These are phyloP conservation scores for Rhinolophus sinicus DNA, from an alignment of 2,113 vertebrate genomes.

Conservation along the genomic window DNA sequence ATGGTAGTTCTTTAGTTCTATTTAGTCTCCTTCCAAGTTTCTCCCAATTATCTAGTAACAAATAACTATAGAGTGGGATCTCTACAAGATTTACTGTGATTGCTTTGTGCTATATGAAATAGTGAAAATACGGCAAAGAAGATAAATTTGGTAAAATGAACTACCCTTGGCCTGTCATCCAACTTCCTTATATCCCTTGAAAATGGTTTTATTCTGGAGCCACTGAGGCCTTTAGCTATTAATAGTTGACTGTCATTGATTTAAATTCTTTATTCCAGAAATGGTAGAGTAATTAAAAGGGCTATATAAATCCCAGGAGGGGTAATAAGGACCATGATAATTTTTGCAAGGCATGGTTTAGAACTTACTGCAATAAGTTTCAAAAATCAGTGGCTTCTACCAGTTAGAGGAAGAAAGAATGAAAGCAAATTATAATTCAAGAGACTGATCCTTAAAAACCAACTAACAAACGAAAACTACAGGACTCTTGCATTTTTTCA, in stretches of 20 bases:
- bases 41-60: conserved; percentile 29
- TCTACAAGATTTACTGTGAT: conserved; percentile 38
- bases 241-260: conserved; percentile 11
- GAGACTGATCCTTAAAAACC: not conserved
- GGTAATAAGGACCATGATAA: conserved; percentile 15
- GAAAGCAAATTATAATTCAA: conserved; percentile 55
- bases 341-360: conserved; percentile 49
- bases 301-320: not conserved
- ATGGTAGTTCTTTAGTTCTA: conserved; percentile 36
- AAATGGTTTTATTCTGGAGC: conserved; percentile 55
- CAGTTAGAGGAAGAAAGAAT: conserved; percentile 32
- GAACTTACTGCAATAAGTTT: conserved; percentile 3
- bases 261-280: conserved; percentile 55
- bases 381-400: conserved; percentile 43
- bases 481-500: conserved; percentile 37
- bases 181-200: conserved; percentile 53
- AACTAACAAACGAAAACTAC: conserved; percentile 8
- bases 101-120: conserved; percentile 50
- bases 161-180: not conserved
- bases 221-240: conserved; percentile 48
- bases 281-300: conserved; percentile 50
- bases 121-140: conserved; percentile 56
- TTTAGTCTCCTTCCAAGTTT: conserved; percentile 52
- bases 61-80: not conserved
- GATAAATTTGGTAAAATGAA: conserved; percentile 52